These are phyloP conservation scores for Drosophila truncata DNA, from an alignment of 1,140 invertebrate species.

Conservation along the genomic window DNA sequence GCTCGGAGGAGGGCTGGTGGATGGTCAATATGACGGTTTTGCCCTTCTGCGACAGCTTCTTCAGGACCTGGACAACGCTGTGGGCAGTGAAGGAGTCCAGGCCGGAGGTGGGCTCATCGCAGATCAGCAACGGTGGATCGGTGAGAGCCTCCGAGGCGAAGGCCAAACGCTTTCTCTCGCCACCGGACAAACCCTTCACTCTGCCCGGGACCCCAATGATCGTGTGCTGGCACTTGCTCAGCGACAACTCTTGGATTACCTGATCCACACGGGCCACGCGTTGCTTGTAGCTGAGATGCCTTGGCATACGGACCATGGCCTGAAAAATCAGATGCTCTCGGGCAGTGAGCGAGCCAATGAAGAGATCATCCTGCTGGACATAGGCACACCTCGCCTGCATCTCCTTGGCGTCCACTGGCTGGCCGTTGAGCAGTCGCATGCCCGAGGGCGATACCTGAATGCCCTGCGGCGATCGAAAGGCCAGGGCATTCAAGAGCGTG, in stretches of 20 bases:
- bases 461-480: constrained; percentile 90
- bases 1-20: constrained; percentile 97
- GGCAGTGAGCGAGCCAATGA: constrained; percentile 96
- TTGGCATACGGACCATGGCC: constrained; percentile 97
- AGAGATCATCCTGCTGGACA: constrained; percentile 98
- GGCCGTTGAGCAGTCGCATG: constrained; percentile 89
- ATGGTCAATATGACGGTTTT: constrained; percentile 98
- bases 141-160: constrained; percentile 98
- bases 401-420: constrained; percentile 88
- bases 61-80: constrained; percentile 95
- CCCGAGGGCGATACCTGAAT: constrained; percentile 85
- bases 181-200: constrained; percentile 97
- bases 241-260: constrained; percentile 91
- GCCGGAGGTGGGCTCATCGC: constrained; percentile 98
- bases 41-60: constrained; percentile 91
- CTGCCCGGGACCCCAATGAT: constrained; percentile 94
- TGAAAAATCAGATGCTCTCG: constrained; percentile 95
- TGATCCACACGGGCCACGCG: constrained; percentile 94
- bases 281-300: constrained; percentile 90
- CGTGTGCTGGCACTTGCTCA: constrained; percentile 95
- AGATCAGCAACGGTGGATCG: constrained; percentile 97
- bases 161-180: constrained; percentile 97
- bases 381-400: constrained; percentile 95
- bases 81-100: constrained; percentile 94
- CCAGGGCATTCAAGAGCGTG: constrained; percentile 96